Evolutionary conservation across 1,140 invertebrate species (phyloP).

Genomic region (Ceratina japonica): DNA sequence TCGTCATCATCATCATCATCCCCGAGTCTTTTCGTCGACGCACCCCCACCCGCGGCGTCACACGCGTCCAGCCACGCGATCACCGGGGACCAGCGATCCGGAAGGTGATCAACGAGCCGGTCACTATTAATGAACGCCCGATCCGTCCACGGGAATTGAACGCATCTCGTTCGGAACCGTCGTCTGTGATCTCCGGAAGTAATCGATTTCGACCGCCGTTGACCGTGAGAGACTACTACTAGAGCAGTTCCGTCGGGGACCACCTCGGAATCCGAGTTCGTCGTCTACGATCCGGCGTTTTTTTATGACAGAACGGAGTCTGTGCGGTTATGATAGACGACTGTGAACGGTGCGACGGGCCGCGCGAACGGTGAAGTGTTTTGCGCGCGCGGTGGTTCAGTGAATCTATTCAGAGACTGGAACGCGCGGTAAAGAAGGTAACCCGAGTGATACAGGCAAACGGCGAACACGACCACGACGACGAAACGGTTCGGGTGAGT

Average conservation of each 20-base stretch:
- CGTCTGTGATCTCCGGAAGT: background rate
- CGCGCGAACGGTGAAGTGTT: slow-evolving; percentile 60
- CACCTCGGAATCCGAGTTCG: background rate
- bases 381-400: slow-evolving; percentile 66
- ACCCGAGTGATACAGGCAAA: slow-evolving; percentile 57
- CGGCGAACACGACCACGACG: slow-evolving; percentile 49
- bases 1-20: no score
- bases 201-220: background rate
- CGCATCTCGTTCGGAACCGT: slow-evolving; percentile 45
- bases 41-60: slow-evolving; percentile 55
- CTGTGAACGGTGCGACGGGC: slow-evolving; percentile 56
- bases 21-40: slow-evolving; percentile 21
- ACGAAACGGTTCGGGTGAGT: slow-evolving; percentile 63
- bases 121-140: slow-evolving; percentile 62
- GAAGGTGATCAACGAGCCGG: slow-evolving; percentile 66
- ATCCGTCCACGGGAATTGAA: slow-evolving; percentile 59
- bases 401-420: slow-evolving; percentile 70
- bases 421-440: slow-evolving; percentile 62
- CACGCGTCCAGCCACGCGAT: slow-evolving; percentile 64
- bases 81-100: slow-evolving; percentile 64
- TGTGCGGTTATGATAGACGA: slow-evolving; percentile 58
- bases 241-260: background rate
- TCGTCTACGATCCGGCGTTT: slow-evolving; percentile 11
- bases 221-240: background rate
- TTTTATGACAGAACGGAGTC: slow-evolving; percentile 38